phyloP scores from a whole-genome alignment of 2,888 invertebrate species.

The Piscicola geometra region DNA sequence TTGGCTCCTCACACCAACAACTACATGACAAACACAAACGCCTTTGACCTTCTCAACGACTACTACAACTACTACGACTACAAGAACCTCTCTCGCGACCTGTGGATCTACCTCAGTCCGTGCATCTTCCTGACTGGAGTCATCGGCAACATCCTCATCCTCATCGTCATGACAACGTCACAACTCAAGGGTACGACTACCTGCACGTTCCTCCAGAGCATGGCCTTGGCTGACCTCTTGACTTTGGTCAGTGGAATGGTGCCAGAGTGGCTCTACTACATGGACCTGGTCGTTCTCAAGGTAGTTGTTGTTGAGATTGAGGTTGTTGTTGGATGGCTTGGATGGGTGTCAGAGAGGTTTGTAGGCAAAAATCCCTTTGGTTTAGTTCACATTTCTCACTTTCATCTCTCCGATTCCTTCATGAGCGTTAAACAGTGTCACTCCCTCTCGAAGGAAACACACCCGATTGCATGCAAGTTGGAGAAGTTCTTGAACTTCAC shows the following conservation, averaged over 20 bases:
- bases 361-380: too few species aligned
- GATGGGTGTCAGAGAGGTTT: too few species aligned
- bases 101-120: slow-evolving; percentile 44
- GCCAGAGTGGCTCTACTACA: slow-evolving; percentile 44
- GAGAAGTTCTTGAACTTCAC: slow-evolving; percentile 44
- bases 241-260: slow-evolving; percentile 44
- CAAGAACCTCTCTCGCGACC: slow-evolving; percentile 32
- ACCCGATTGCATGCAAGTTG: slow-evolving; percentile 41
- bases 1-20: background rate
- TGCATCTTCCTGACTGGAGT: slow-evolving; percentile 42
- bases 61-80: background rate
- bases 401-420: too few species aligned
- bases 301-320: too few species aligned
- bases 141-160: slow-evolving; percentile 43
- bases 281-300: slow-evolving; percentile 38
- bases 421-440: too few species aligned
- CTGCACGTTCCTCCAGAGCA: slow-evolving; percentile 41
- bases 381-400: too few species aligned
- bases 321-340: too few species aligned
- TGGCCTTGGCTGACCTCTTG: slow-evolving; percentile 43
- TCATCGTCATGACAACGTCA: slow-evolving; percentile 41
- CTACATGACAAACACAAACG: background rate
- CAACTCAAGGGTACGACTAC: slow-evolving; percentile 43
- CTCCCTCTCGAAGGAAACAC: slow-evolving; percentile 28
- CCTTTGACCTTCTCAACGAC: background rate